Evolutionary conservation across 2,113 vertebrate species (phyloP), one percentile per base, ranked within the genome.

Genomic region (Psilopsiagon aymara): DNA sequence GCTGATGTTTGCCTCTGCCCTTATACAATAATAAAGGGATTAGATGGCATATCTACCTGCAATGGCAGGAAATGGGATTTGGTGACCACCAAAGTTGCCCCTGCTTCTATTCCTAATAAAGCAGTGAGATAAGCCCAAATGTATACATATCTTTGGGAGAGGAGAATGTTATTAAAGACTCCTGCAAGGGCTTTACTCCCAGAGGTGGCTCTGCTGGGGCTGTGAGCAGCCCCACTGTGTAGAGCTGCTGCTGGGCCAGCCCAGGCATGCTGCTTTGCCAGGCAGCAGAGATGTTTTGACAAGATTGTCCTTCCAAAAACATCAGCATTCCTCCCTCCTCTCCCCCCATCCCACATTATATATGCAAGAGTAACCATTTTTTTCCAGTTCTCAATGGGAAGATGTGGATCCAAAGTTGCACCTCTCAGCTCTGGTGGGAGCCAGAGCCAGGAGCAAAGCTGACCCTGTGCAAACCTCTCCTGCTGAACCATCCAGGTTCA

Each of bases 1-100:
- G 33, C 29, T 78, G 82, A 7, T 19, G 47, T 25, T 86, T 2
- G 0, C 64, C 73, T 78, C 85, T 85, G 79, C 79, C 82, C 80
- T 37, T 6, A 21, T 6, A 75, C 80, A 91, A 84, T 88, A 94
- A 92, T 81, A 89, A 94, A 81, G 24, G 94, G 92, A 95, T 94
- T 94, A 95, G 18, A 66, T 2, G 4, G 35, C 60, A 39, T 2
- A 2, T 43, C 77, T 91, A 94, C 83, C 80, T 95, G 88, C 64
- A 39, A 2, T 25, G 80, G 77, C 43, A 81, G 80, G 59, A 93
- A 71, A 69, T 2, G 1, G 88, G 83, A 95, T 97, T 95, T 94
- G 88, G 64, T 95, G 90, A 94, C 75, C 75, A 14, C 44, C 0
- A 2, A 82, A 47, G 52, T n/a, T 76, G 33, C 31, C 53, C 71